phyloP scores from a whole-genome alignment of 2,888 invertebrate genomes.

The Heliconius erato region DNA sequence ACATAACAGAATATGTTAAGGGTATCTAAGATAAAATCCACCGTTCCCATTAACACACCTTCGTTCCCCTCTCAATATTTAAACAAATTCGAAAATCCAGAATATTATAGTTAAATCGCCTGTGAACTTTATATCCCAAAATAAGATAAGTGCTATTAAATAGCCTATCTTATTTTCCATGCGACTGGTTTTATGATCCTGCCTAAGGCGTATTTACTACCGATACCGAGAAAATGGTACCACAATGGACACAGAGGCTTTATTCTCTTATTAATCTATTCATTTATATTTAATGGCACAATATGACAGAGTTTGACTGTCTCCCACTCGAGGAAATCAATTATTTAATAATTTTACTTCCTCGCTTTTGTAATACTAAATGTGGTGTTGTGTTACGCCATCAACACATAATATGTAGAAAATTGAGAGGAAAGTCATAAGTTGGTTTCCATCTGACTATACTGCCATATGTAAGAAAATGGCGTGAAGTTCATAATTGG shows the following conservation, averaged over 20 bases:
- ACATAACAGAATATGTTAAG: background rate
- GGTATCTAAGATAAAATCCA: background rate
- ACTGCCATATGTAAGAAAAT: no score
- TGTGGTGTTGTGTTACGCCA: no score
- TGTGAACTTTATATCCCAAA: constrained; percentile 21
- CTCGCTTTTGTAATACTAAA: no score
- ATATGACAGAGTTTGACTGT: background rate
- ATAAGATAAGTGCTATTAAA: constrained; percentile 36
- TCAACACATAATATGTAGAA: no score
- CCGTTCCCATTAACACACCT: background rate
- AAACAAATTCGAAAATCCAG: constrained; percentile 15
- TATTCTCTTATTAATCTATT: background rate
- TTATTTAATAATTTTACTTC: no score
- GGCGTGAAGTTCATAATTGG: no score
- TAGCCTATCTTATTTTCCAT: constrained; percentile 40
- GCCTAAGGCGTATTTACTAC: constrained; percentile 33
- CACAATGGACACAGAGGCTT: background rate
- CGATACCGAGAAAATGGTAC: constrained; percentile 18
- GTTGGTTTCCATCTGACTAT: no score
- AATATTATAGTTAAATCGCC: constrained; percentile 19
- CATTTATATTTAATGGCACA: background rate
- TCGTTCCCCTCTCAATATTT: background rate
- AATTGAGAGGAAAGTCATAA: no score
- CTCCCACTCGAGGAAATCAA: no score
- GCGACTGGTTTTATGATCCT: constrained; percentile 30